phyloP scores from a whole-genome alignment of 2,113 vertebrate species.

The Hydrochoerus hydrochaeris region DNA sequence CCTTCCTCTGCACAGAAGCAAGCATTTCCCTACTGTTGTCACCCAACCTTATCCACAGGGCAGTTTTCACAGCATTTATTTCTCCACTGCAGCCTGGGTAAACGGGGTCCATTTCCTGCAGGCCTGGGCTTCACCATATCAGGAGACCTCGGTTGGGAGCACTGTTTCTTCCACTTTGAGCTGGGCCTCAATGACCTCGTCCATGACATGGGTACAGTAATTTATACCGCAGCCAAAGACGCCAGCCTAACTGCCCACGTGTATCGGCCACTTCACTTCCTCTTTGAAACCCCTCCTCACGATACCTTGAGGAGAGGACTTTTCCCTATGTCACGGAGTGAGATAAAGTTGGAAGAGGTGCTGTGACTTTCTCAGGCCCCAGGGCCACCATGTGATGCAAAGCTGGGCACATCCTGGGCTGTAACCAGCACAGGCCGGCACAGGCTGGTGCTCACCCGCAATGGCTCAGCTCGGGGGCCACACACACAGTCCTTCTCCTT shows the following conservation, averaged over 20 bases:
- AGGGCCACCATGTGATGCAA: neutral
- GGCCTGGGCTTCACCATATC: neutral
- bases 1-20: neutral
- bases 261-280: neutral
- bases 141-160: neutral
- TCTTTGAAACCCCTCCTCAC: neutral
- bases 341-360: neutral
- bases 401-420: neutral
- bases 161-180: neutral
- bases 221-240: neutral
- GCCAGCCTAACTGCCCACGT: neutral
- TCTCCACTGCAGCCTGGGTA: neutral
- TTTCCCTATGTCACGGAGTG: neutral
- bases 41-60: neutral
- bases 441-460: neutral
- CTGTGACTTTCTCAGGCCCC: neutral
- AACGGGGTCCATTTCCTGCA: neutral
- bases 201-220: neutral
- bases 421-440: neutral
- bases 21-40: neutral
- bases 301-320: neutral
- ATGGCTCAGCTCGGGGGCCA: neutral
- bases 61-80: neutral
- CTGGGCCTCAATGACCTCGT: neutral
- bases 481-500: neutral